Evolutionary conservation across 2,113 vertebrate genomes (phyloP).

Genomic region (Drymodes brunneopygia): DNA sequence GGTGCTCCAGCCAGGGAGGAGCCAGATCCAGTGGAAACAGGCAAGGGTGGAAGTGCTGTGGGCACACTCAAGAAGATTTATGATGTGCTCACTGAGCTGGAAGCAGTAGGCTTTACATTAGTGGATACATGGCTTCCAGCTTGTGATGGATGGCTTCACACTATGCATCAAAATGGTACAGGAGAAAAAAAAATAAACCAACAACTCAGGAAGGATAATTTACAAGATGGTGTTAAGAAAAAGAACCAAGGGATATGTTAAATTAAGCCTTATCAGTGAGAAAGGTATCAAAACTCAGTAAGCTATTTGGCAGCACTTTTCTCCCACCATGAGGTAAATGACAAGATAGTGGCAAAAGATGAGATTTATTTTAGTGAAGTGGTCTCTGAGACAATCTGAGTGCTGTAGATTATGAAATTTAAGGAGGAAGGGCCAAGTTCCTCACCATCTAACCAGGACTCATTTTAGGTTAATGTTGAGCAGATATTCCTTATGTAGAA

Average conservation of each 20-base stretch:
- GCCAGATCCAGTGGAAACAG: not conserved
- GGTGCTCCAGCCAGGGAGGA: not conserved
- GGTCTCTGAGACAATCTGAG: not conserved
- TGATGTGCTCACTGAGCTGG: not conserved
- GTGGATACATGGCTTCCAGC: not conserved
- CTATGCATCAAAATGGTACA: not conserved
- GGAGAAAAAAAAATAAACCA: not conserved
- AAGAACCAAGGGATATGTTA: not conserved
- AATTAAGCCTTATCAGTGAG: not conserved
- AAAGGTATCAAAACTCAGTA: not conserved
- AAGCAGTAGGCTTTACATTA: not conserved
- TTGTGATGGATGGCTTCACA: not conserved
- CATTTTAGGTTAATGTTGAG: not conserved
- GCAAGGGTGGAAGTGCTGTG: not conserved
- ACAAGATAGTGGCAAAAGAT: not conserved
- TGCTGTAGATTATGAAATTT: not conserved
- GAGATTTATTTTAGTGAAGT: not conserved
- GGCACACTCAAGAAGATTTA: not conserved
- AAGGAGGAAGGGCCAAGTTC: not conserved
- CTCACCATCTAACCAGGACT: not conserved
- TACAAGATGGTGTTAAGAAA: not conserved
- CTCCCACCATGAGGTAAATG: conserved; percentile 13
- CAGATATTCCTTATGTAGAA: not conserved
- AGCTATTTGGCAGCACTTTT: not conserved
- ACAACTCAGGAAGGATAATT: not conserved